phyloP scores from a whole-genome alignment of 2,888 invertebrate species.

The Eledona agricola region DNA sequence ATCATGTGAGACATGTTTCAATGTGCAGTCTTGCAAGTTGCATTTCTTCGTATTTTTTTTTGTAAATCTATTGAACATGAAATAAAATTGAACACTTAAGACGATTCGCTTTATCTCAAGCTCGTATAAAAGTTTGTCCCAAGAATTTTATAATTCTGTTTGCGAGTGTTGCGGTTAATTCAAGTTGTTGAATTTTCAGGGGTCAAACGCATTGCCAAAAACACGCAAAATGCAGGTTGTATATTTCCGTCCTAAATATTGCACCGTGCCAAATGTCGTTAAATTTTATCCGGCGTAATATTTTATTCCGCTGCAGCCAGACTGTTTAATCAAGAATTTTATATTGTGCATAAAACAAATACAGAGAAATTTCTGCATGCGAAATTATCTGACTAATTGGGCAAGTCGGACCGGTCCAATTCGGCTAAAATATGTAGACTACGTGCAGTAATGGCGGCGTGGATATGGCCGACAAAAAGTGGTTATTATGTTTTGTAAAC shows the following conservation, averaged over 20 bases:
- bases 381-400: too few relatives aligned
- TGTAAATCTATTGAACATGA: constrained; percentile 25
- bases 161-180: too few relatives aligned
- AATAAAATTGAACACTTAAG: constrained; percentile 24
- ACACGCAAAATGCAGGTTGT: too few relatives aligned
- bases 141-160: constrained; percentile 24
- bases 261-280: constrained; percentile 26
- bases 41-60: too few relatives aligned
- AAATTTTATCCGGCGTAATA: constrained; percentile 38
- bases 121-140: constrained; percentile 25
- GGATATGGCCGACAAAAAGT: background rate
- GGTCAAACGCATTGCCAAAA: too few relatives aligned
- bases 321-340: constrained; percentile 46
- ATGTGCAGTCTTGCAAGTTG: constrained; percentile 7
- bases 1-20: constrained; percentile 21
- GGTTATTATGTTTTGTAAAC: constrained; percentile 40
- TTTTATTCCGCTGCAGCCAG: constrained; percentile 43
- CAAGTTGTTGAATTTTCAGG: too few relatives aligned
- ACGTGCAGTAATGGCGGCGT: too few relatives aligned
- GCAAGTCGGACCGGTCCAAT: too few relatives aligned
- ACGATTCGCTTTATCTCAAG: constrained; percentile 21
- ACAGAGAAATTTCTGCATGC: constrained; percentile 40
- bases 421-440: too few relatives aligned
- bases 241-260: too few relatives aligned
- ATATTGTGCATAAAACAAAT: constrained; percentile 42